Evolutionary conservation across 1,140 invertebrate species (phyloP).

Genomic region (Stegodyphus dumicola): DNA sequence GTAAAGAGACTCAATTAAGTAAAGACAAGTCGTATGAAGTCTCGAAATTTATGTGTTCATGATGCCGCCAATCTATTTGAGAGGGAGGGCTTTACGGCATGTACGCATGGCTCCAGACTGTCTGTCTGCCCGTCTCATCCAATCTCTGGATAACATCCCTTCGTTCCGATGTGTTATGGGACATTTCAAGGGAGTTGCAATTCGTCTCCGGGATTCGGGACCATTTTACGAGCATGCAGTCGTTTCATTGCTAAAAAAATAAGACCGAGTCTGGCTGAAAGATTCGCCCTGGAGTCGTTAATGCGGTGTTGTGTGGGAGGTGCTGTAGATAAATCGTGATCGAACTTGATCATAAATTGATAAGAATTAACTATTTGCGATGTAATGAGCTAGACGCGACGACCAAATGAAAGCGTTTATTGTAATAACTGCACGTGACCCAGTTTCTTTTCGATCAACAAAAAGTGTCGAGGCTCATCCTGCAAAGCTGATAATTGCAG

Average conservation of each 20-base stretch:
- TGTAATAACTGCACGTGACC: too few species aligned
- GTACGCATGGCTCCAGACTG: conserved; percentile 27
- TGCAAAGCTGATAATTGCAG: too few species aligned
- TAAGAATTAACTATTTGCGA: too few species aligned
- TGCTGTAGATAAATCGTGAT: too few species aligned
- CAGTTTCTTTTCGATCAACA: too few species aligned
- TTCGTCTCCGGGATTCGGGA: conserved; percentile 47
- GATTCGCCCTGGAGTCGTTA: background rate
- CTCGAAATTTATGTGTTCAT: conserved; percentile 41
- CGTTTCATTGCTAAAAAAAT: conserved; percentile 19
- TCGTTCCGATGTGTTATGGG: conserved; percentile 19
- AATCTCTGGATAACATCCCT: conserved; percentile 46
- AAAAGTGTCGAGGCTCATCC: too few species aligned
- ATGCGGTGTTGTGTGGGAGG: conserved; percentile 16
- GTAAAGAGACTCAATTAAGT: conserved; percentile 44
- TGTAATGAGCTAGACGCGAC: too few species aligned
- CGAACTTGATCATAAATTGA: too few species aligned
- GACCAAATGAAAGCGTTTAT: too few species aligned
- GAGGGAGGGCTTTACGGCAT: conserved; percentile 6
- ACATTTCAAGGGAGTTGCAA: conserved; percentile 28
- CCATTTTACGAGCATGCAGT: conserved; percentile 41
- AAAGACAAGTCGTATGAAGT: conserved; percentile 40
- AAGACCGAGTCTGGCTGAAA: conserved; percentile 7
- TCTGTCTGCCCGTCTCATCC: conserved; percentile 28
- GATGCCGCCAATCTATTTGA: conserved; percentile 44